A percentile compares a stretch with the other conserved stretches of the same genome.
phyloP scores from a whole-genome alignment of 2,888 invertebrate genomes.

The Muschampia plurimacula region DNA sequence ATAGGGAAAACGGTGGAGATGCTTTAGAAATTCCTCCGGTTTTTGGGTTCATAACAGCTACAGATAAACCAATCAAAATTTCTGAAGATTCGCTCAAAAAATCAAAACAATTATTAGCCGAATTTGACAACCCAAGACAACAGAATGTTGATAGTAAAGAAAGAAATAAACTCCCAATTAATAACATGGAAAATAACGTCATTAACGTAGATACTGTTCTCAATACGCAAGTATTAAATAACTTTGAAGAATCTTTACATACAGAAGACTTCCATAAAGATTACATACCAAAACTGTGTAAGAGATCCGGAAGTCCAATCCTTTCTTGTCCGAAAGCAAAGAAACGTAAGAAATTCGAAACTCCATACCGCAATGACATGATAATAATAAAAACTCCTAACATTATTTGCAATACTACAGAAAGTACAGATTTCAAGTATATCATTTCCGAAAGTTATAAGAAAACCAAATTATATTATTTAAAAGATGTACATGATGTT shows the following conservation, averaged over 20 bases:
- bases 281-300: slow-evolving; percentile 52
- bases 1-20: slow-evolving; percentile 5
- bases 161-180: neutral
- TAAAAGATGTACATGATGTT: slow-evolving; percentile 57
- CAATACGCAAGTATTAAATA: slow-evolving; percentile 68
- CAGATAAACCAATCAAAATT: slow-evolving; percentile 56
- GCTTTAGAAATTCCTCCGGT: neutral
- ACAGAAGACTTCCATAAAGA: slow-evolving; percentile 67
- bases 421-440: slow-evolving; percentile 26
- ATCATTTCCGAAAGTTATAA: slow-evolving; percentile 63
- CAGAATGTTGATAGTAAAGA: neutral
- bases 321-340: slow-evolving; percentile 73
- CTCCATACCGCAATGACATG: slow-evolving; percentile 55
- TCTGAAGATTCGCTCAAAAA: slow-evolving; percentile 58
- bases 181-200: slow-evolving; percentile 19
- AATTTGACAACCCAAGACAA: neutral
- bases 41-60: slow-evolving; percentile 60
- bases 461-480: slow-evolving; percentile 56
- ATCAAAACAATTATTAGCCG: slow-evolving; percentile 9
- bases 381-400: slow-evolving; percentile 45
- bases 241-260: slow-evolving; percentile 68
- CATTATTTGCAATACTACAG: slow-evolving; percentile 34
- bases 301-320: slow-evolving; percentile 74
- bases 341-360: slow-evolving; percentile 63
- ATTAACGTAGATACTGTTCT: slow-evolving; percentile 52